Percentiles rank a stretch among this genome's conserved stretches.
Conservation (phyloP, 2,888 invertebrate species). For the Caenorhabditis sp. region DNA sequence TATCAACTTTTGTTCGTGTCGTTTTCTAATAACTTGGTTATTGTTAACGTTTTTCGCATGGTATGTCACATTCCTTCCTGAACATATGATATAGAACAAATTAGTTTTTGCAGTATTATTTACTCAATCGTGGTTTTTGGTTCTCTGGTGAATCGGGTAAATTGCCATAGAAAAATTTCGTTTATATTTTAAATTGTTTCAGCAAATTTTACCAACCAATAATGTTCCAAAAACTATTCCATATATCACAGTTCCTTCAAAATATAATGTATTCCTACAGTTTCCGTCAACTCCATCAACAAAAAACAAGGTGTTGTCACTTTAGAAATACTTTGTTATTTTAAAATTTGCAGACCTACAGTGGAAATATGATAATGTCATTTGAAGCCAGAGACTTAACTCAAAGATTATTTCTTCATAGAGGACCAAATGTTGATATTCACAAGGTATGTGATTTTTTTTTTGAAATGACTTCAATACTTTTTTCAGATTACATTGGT, state of each 20-base stretch:
- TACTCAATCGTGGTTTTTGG: slow-evolving; percentile 39
- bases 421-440: slow-evolving; percentile 24
- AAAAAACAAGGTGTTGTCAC: slow-evolving; percentile 5
- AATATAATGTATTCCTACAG: slow-evolving; percentile 23
- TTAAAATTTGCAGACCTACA: neutral
- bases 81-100: no score
- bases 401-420: slow-evolving; percentile 34
- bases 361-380: slow-evolving; percentile 21
- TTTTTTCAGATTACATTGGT: slow-evolving; percentile 5
- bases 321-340: neutral
- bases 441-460: slow-evolving; percentile 8
- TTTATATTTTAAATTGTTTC: slow-evolving; percentile 1
- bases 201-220: slow-evolving; percentile 23
- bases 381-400: slow-evolving; percentile 31
- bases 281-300: slow-evolving; percentile 17
- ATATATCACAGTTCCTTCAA: slow-evolving; percentile 32
- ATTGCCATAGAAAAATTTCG: neutral
- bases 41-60: slow-evolving; percentile 23
- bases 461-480: neutral
- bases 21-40: slow-evolving; percentile 36
- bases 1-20: neutral
- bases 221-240: slow-evolving; percentile 37
- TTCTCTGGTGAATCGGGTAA: slow-evolving; percentile 25
- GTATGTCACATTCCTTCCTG: slow-evolving; percentile 10
- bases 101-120: slow-evolving; percentile 21